A percentile compares a stretch with the other conserved stretches of the same genome.
Conservation (phyloP, 53 echinoderm and acorn worm genomes). For the Patiria pectinifera region DNA sequence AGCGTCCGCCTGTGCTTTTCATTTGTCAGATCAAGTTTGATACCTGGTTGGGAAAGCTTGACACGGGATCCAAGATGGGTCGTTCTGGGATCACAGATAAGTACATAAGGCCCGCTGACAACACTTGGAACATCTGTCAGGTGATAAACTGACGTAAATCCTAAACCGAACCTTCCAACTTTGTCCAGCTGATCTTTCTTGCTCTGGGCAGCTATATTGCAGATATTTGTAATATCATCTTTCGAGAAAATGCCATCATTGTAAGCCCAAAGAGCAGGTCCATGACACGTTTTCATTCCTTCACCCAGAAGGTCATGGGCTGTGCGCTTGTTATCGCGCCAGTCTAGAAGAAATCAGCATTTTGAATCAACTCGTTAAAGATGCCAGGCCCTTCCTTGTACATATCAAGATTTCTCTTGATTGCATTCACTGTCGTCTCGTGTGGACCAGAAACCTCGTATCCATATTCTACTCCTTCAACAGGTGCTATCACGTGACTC, state of each 20-base stretch:
- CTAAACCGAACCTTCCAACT: constrained; percentile 91
- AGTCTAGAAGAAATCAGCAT: constrained; percentile 97
- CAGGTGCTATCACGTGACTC: constrained; percentile 54
- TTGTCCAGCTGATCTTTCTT: constrained; percentile 79
- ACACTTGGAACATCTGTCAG: constrained; percentile 95
- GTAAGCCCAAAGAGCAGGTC: constrained; percentile 92
- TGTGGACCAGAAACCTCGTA: constrained; percentile 63
- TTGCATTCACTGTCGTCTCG: constrained; percentile 63
- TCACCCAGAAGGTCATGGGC: constrained; percentile 62
- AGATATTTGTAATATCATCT: constrained; percentile 84
- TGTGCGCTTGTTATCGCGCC: constrained; percentile 67
- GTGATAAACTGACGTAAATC: constrained; percentile 95
- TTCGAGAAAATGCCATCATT: constrained; percentile 82
- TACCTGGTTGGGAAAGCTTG: constrained; percentile 68
- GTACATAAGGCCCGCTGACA: constrained; percentile 78
- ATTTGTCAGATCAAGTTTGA: constrained; percentile 75
- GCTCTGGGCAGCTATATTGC: constrained; percentile 81
- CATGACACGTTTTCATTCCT: constrained; percentile 84
- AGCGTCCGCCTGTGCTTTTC: constrained; percentile 48
- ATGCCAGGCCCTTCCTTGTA: constrained; percentile 70
- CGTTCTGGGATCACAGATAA: constrained; percentile 85
- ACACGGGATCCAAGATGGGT: constrained; percentile 74
- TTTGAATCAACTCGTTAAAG: constrained; percentile 92
- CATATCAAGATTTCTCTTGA: constrained; percentile 72
- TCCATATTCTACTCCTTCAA: constrained; percentile 34